Conservation (phyloP, 2,113 vertebrate species). For the Echinops telfairi region DNA sequence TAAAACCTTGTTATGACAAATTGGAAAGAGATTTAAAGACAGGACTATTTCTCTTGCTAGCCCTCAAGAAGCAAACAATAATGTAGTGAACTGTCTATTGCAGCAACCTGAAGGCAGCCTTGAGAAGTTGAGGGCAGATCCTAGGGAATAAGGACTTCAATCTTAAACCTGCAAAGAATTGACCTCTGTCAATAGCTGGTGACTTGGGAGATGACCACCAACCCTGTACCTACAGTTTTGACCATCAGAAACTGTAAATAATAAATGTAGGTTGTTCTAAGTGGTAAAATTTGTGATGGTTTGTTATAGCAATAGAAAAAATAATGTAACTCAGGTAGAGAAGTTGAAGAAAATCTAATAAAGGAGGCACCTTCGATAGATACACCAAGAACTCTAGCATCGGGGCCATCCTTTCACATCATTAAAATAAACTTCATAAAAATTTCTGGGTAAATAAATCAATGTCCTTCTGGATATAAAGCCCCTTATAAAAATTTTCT, state of each 20-base stretch:
- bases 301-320: constrained; percentile 2
- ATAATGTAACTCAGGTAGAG: background rate
- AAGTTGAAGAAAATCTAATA: constrained; percentile 23
- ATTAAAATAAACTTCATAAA: constrained; percentile 8
- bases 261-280: background rate
- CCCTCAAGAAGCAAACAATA: background rate
- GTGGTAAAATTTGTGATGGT: background rate
- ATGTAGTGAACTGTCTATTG: background rate
- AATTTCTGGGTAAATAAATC: background rate
- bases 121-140: background rate
- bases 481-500: background rate
- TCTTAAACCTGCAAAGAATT: background rate
- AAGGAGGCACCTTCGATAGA: background rate
- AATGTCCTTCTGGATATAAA: background rate
- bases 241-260: background rate
- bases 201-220: background rate
- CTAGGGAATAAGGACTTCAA: background rate
- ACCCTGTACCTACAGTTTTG: background rate
- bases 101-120: too few relatives aligned
- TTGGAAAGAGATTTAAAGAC: background rate
- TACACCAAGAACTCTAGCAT: background rate
- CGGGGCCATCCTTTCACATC: background rate
- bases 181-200: background rate
- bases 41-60: background rate
- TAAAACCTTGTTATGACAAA: background rate